phyloP scores from a whole-genome alignment of 2,113 vertebrate genomes.

The Cygnus atratus region DNA sequence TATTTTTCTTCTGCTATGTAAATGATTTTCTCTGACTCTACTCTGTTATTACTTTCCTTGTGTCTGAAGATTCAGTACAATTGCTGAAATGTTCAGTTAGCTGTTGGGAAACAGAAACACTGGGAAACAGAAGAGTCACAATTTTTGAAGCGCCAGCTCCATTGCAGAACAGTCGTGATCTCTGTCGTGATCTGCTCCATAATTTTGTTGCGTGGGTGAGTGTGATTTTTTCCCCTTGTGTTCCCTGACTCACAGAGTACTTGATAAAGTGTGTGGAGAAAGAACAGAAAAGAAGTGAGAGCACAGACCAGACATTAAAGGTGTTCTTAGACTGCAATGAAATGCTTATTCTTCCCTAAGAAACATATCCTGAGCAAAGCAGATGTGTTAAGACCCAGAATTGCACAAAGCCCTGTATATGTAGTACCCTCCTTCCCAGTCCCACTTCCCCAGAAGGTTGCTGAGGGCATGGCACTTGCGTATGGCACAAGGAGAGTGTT shows the following conservation, averaged over 20 bases:
- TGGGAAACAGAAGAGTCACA: not conserved
- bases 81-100: not conserved
- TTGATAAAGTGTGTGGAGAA: not conserved
- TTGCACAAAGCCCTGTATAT: fast-evolving
- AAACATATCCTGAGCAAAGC: not conserved
- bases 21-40: not conserved
- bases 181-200: not conserved
- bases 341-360: not conserved
- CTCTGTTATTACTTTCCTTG: not conserved
- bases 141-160: not conserved
- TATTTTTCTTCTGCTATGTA: not conserved
- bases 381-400: not conserved
- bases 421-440: not conserved
- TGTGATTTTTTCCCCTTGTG: not conserved
- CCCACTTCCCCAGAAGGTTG: too few species aligned
- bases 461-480: too few species aligned
- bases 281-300: not conserved
- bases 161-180: not conserved
- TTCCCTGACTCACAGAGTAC: not conserved
- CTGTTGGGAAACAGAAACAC: not conserved
- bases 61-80: not conserved
- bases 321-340: not conserved
- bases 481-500: not conserved
- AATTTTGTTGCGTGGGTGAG: not conserved
- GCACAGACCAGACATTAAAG: not conserved